Evolutionary conservation across 1,140 invertebrate genomes (phyloP), one percentile per base, ranked within the genome.

Genomic region (Penaeus chinensis): DNA sequence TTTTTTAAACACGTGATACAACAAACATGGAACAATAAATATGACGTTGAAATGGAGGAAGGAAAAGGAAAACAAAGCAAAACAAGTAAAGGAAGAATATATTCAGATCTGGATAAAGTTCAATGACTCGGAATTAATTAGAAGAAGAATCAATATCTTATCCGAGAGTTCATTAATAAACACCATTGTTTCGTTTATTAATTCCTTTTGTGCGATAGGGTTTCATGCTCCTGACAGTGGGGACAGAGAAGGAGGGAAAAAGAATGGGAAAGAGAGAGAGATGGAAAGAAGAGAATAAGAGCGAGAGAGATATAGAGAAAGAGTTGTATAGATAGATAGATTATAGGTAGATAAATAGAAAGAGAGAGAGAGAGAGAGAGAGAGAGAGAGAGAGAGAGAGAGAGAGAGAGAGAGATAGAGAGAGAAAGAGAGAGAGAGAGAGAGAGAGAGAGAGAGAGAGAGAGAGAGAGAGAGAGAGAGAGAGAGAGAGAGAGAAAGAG

Each of bases 371-470:
- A 24, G 66, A 4, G 66, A 24, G 66, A 24, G 66, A 24, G 66
- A 24, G 27, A 42, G 74, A 42, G 74, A 42, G 32, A 42, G 74
- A 42, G 32, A 20, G 32, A 42, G 32, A 42, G 74, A 42, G 32
- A 42, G 74, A 42, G 32, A 42, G 74, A 42, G 32, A 79, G 77
- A 79, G 11, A 79, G 77, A 79, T 27, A 79, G 77, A 79, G 11
- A 79, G 77, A 79, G 77, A 79, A 42, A 79, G 77, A 79, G 77
- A 79, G 77, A 79, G 77, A 79, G 77, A 79, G 77, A 79, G 77
- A 79, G 77, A 79, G 77, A 79, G 77, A 79, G 77, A 79, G 77
- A 60, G 77, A 79, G 54, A 19, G 24, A 3, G 54, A 20, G 54
- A 19, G 54, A 47, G 77, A 47, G 77, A 24, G 8, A 24, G 11